Conservation (phyloP, 2,888 invertebrate genomes). For the Drosophila subquinaria region DNA sequence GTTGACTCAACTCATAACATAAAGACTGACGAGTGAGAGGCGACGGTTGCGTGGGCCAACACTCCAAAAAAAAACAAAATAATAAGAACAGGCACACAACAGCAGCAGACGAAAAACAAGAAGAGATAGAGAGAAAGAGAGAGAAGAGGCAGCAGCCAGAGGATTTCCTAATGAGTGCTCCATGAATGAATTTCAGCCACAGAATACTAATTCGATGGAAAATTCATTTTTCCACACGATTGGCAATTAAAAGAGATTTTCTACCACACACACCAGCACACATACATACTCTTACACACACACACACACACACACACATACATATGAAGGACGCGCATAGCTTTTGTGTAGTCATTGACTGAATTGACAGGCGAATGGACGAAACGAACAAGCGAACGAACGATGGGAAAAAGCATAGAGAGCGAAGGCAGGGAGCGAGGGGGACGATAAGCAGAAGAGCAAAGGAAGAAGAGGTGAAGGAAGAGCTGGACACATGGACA, state of each 20-base stretch:
- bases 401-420: conserved; percentile 3
- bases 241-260: conserved; percentile 85
- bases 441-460: not conserved
- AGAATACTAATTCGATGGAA: conserved; percentile 85
- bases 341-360: conserved; percentile 76
- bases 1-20: conserved; percentile 83
- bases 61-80: conserved; percentile 25
- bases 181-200: conserved; percentile 84
- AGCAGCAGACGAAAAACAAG: conserved; percentile 1
- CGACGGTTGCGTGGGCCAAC: conserved; percentile 47
- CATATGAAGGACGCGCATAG: conserved; percentile 56
- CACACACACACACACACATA: conserved; percentile 33
- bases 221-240: conserved; percentile 85
- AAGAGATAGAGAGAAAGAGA: not conserved
- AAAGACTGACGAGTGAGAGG: conserved; percentile 34
- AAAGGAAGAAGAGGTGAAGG: not conserved
- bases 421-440: not conserved
- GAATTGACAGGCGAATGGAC: conserved; percentile 73
- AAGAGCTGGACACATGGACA: conserved; percentile 2
- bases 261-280: conserved; percentile 51
- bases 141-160: conserved; percentile 47
- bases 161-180: conserved; percentile 84
- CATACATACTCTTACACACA: not conserved
- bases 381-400: not conserved
- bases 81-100: conserved; percentile 24